Evolutionary conservation across 1,140 invertebrate species (phyloP).

Genomic region (Trichomalopsis sarcophagae): DNA sequence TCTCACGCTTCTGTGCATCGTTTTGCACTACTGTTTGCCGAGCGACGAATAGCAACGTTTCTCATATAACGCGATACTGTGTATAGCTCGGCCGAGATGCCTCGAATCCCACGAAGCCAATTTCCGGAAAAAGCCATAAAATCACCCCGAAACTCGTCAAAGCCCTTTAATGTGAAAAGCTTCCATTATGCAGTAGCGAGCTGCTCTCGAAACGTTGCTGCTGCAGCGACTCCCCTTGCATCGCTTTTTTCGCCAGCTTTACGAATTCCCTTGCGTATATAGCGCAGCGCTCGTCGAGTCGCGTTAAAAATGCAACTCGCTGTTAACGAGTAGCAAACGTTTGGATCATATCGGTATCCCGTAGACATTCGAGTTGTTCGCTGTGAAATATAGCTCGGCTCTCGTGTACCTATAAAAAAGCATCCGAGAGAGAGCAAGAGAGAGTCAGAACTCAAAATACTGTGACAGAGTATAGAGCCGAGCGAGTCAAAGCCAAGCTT

Average conservation of each 20-base stretch:
- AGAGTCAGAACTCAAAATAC: background rate
- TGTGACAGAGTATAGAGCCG: too few relatives aligned
- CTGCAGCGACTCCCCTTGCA: too few relatives aligned
- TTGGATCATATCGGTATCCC: too few relatives aligned
- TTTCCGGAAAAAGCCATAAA: conserved; percentile 53
- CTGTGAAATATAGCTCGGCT: too few relatives aligned
- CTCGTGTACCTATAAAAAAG: too few relatives aligned
- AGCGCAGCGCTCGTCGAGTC: background rate
- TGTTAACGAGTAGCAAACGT: too few relatives aligned
- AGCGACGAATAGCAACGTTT: background rate
- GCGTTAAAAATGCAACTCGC: background rate
- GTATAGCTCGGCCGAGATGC: background rate
- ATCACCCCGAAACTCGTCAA: conserved; percentile 27
- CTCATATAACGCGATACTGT: background rate
- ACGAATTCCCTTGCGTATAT: background rate
- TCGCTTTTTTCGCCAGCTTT: background rate
- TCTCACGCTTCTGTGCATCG: background rate
- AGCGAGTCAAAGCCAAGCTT: background rate
- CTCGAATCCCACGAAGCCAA: conserved; percentile 20
- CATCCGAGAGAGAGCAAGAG: too few relatives aligned
- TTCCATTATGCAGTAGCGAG: background rate
- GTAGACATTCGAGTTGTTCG: too few relatives aligned
- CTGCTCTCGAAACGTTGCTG: background rate
- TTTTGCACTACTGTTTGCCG: background rate
- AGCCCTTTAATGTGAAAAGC: background rate